Percentiles rank a stretch among this genome's conserved stretches.
phyloP scores from a whole-genome alignment of 2,888 invertebrate genomes.

The Synergus gifuensis region DNA sequence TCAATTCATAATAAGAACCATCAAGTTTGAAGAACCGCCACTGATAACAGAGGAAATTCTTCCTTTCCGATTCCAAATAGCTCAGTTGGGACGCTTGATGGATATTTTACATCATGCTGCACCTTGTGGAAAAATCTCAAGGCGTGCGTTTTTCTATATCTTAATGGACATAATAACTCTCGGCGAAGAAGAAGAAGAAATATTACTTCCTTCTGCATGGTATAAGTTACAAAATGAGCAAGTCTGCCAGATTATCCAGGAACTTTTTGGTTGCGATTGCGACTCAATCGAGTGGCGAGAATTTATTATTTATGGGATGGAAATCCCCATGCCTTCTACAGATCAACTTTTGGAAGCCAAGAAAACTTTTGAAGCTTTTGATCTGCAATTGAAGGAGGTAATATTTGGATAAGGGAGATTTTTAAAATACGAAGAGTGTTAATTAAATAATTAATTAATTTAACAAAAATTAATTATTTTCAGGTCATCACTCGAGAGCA shows the following conservation, averaged over 20 bases:
- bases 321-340: slow-evolving; percentile 80
- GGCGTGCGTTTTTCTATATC: slow-evolving; percentile 79
- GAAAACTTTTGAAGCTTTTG: slow-evolving; percentile 71
- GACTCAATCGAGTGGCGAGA: slow-evolving; percentile 84
- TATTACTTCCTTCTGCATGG: slow-evolving; percentile 76
- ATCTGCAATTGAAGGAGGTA: no score
- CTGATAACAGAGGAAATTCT: slow-evolving; percentile 50
- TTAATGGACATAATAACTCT: slow-evolving; percentile 80
- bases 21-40: slow-evolving; percentile 59
- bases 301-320: slow-evolving; percentile 82
- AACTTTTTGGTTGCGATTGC: slow-evolving; percentile 79
- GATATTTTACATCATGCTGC: slow-evolving; percentile 76
- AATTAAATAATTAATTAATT: no score
- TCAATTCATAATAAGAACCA: slow-evolving; percentile 69
- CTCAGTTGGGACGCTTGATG: slow-evolving; percentile 64
- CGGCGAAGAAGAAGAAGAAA: slow-evolving; percentile 78
- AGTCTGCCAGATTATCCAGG: slow-evolving; percentile 77
- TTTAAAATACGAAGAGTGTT: no score
- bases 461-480: no score
- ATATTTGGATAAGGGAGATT: no score
- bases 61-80: slow-evolving; percentile 61
- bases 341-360: slow-evolving; percentile 80
- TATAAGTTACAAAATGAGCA: slow-evolving; percentile 77
- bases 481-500: slow-evolving; percentile 62
- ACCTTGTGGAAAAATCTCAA: slow-evolving; percentile 75